Evolutionary conservation across 1,140 invertebrate genomes (phyloP), one percentile per base, ranked within the genome.

Genomic region (Plectrocnemia conspersa): DNA sequence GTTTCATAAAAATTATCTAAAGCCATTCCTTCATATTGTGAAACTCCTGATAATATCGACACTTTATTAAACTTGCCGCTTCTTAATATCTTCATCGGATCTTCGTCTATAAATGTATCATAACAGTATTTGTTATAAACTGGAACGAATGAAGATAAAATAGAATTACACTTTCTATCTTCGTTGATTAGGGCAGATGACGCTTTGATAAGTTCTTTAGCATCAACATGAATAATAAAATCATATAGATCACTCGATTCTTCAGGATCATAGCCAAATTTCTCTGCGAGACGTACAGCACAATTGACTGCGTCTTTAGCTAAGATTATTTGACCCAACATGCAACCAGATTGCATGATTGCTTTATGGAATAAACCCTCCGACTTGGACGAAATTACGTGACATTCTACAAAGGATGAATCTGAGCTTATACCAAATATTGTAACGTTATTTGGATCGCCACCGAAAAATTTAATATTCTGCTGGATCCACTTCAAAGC

Each of bases 401-500:
- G 45, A 49, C 54, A 58, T 9, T 56, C 41, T 6, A 54, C 42
- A 19, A 50, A 16, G 10, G 55, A 48, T 11, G 54, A 21, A 0
- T 53, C 57, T 13, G 52, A 45, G 19, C 57, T 56, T 21, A 66
- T 66, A n/a, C 76, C 75, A 25, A 68, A 54, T 0, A 76, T 19
- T 5, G 74, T 65, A 4, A 76, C 64, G 3, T 65, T 68, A 4
- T 71, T 61, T 1, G 74, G 66, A 61, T 76, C 66, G 2, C 76
- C 75, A 5, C 71, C 68, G 55, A 77, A 77, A 3, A 52, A 32
- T 9, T 61, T 61, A 23, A 75, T 72, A 52, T 77, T 75, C 18
- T 65, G 59, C 32, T 74, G 61, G 1, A 84, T 67, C 81, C 81
- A 84, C 50, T 62, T 44, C 13, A 65, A 47, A 7, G 58, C 64